Base-by-base conservation (phyloP, 1,140 invertebrate genomes). In the Thaumetopoea pityocampa region DNA sequence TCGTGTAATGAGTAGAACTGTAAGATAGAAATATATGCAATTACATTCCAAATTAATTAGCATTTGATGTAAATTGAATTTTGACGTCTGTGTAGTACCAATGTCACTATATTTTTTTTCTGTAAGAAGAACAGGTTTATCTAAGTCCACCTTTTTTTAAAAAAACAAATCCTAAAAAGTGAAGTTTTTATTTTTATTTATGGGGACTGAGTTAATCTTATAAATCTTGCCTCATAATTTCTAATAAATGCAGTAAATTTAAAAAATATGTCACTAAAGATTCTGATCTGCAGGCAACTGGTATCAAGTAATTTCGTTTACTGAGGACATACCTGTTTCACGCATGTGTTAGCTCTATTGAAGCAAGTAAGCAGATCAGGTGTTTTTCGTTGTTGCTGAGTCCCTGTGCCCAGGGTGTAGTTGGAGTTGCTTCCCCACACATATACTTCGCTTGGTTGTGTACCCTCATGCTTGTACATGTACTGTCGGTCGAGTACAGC, bases 361-460 rank as follows among this genome's bases (percentile, higher is more conserved):
- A 86, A 85, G n/a, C 57, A 73, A 2, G 65, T 70, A 1, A 86
- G 55, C 5, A 84, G 23, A 9, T 86, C 85, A 0, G 85, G 85
- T 0, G 58, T 24, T 14, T 67, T 67, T 5, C 74, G 48, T 5
- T 76, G 76, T 19, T 83, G 78, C 19, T 85, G 81, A 0, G 78
- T 76, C 0, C 73, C 77, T 3, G 81, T 86, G 1, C 92, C 93
- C 4, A 93, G 83, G 1, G 90, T 92, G 65, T 90, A 92, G 74
- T 93, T 94, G 4, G 87, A 85, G 70, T 94, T 94, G 33, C 87
- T 87, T 5, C 93, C 92, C 92, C 92, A 94, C 2, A 90, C 88
- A 67, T 91, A 92, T 0, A 88, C 84, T 64, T 91, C 89, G 29
- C 66, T 67, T 0, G 82, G 82, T 34, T 68, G 48, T 0, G 11